These are phyloP conservation scores for Silurus aristotelis DNA, from an alignment of 2,797 vertebrate genomes.

Conservation along the genomic window DNA sequence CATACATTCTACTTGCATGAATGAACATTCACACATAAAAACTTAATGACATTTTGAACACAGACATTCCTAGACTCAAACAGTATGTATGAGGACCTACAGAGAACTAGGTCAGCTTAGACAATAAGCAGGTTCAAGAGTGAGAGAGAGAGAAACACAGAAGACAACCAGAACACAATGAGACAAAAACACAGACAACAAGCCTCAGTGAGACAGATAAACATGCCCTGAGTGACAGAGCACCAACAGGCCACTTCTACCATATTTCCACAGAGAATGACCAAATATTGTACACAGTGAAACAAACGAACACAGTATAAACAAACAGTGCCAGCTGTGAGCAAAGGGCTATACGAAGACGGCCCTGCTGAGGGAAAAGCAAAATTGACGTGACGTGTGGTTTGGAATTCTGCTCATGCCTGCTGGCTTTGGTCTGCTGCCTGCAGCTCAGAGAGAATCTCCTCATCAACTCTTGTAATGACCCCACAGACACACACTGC, in stretches of 20 bases:
- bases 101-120: slow-evolving; percentile 20
- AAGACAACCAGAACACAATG: background rate
- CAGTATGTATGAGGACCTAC: background rate
- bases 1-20: background rate
- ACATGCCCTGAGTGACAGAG: background rate
- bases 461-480: slow-evolving; percentile 53
- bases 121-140: background rate
- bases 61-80: background rate
- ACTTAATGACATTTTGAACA: background rate
- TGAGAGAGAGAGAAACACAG: background rate
- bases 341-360: background rate
- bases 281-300: background rate
- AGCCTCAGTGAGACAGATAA: background rate
- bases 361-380: slow-evolving; percentile 4
- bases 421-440: slow-evolving; percentile 41
- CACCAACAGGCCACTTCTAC: background rate
- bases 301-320: background rate
- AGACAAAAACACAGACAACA: background rate
- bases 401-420: slow-evolving; percentile 50
- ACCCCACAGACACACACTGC: slow-evolving; percentile 45
- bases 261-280: slow-evolving; percentile 8
- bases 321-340: background rate
- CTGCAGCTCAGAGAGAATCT: slow-evolving; percentile 45
- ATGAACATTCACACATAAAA: background rate
- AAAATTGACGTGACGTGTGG: slow-evolving; percentile 21